These are phyloP conservation scores for Pitangus sulphuratus DNA, from an alignment of 2,797 vertebrate species.

Conservation along the genomic window DNA sequence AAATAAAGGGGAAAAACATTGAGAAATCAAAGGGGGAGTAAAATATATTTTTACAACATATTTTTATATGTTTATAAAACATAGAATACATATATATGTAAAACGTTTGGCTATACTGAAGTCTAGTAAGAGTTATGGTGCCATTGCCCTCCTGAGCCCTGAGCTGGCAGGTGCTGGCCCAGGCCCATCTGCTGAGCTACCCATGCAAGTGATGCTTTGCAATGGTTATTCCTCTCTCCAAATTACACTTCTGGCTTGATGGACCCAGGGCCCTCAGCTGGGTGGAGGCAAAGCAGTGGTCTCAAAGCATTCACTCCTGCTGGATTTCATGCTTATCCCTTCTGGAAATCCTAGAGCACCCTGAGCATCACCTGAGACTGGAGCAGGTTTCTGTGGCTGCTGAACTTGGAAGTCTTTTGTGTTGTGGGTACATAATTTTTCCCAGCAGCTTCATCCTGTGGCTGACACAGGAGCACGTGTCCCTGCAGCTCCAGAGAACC, in stretches of 20 bases:
- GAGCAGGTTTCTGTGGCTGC: not conserved
- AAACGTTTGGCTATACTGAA: accelerated
- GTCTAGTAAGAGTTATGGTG: not conserved
- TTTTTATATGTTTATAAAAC: not conserved
- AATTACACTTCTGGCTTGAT: not conserved
- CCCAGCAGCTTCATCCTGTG: not conserved
- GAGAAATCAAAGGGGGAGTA: not conserved
- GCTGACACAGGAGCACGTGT: not conserved
- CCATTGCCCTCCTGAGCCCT: not conserved
- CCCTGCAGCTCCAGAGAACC: not conserved
- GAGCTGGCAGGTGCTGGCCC: not conserved
- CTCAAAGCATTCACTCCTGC: not conserved
- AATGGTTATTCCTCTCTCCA: not conserved
- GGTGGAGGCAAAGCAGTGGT: not conserved
- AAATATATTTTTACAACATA: accelerated
- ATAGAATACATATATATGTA: not conserved
- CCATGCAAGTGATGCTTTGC: not conserved
- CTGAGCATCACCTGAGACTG: not conserved
- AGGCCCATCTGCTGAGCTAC: not conserved
- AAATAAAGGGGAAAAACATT: not conserved
- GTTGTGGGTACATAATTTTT: not conserved
- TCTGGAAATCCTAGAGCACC: not conserved
- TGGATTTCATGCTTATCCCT: not conserved
- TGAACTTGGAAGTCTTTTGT: accelerated
- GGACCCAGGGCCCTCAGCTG: not conserved